A percentile compares a stretch with the other conserved stretches of the same genome.
These are phyloP conservation scores for Scartelaos histophorus DNA, from an alignment of 2,113 vertebrate species.

Conservation along the genomic window DNA sequence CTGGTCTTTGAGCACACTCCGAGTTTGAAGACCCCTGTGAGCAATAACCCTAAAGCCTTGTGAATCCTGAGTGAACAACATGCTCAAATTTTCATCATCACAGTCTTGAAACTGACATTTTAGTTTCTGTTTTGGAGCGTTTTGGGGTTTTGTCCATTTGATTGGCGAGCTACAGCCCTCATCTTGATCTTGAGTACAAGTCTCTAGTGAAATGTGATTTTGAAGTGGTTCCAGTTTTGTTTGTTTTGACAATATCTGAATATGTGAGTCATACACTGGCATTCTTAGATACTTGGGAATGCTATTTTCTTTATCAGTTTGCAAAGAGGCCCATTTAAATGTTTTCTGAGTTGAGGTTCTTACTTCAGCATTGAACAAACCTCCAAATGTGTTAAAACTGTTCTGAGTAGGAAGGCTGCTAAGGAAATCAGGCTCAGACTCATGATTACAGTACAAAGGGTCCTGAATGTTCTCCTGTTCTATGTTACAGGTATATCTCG, in stretches of 20 bases:
- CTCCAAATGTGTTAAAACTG: constrained; percentile 31
- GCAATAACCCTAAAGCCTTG: constrained; percentile 76
- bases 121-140: constrained; percentile 30
- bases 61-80: constrained; percentile 79
- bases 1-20: constrained; percentile 65
- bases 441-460: constrained; percentile 6
- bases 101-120: constrained; percentile 6
- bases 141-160: constrained; percentile 27
- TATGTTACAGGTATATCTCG: constrained; percentile 18
- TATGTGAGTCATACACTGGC: neutral
- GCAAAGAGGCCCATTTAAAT: constrained; percentile 10
- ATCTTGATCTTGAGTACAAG: constrained; percentile 7
- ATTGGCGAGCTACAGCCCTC: constrained; percentile 5
- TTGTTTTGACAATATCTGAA: constrained; percentile 20
- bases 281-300: constrained; percentile 18
- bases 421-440: constrained; percentile 24
- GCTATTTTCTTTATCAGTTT: constrained; percentile 58
- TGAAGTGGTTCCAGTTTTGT: constrained; percentile 20
- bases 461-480: constrained; percentile 38
- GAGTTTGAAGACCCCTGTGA: constrained; percentile 45
- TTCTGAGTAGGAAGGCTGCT: constrained; percentile 34
- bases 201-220: constrained; percentile 20
- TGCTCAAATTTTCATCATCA: constrained; percentile 52
- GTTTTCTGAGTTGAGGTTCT: constrained; percentile 61
- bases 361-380: neutral